A percentile compares a stretch with the other conserved stretches of the same genome.
Conservation (phyloP, 2,888 invertebrate genomes). For the Drosophila birchii region DNA sequence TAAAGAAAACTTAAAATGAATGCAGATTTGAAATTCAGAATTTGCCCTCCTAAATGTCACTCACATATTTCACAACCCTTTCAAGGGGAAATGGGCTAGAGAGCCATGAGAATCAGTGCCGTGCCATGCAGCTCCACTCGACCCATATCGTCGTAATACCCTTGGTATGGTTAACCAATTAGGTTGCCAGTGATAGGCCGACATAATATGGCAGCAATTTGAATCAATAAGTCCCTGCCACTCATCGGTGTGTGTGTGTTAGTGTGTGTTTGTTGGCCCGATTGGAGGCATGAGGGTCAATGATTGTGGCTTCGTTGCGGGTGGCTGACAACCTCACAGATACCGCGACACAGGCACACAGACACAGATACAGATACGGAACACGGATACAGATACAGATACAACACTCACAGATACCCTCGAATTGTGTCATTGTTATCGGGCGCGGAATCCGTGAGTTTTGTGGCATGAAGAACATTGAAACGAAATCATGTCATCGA, state of each 20-base stretch:
- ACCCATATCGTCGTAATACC: slow-evolving; percentile 34
- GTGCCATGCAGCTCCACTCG: slow-evolving; percentile 19
- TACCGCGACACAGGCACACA: slow-evolving; percentile 4
- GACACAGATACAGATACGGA: slow-evolving; percentile 15
- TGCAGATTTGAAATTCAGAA: not conserved
- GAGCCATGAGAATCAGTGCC: slow-evolving; percentile 17
- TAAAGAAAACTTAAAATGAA: not conserved
- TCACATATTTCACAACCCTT: not conserved
- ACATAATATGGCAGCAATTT: slow-evolving; percentile 21
- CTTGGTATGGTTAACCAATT: slow-evolving; percentile 43
- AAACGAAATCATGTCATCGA: slow-evolving; percentile 70
- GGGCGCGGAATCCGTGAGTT: slow-evolving; percentile 52
- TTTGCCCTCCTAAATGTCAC: not conserved
- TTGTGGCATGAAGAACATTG: slow-evolving; percentile 65
- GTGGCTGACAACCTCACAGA: slow-evolving; percentile 36
- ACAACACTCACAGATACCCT: slow-evolving; percentile 29
- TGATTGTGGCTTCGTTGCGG: slow-evolving; percentile 48
- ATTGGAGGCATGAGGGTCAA: slow-evolving; percentile 48
- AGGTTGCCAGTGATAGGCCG: slow-evolving; percentile 30
- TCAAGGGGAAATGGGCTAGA: slow-evolving; percentile 17
- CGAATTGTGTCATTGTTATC: slow-evolving; percentile 64
- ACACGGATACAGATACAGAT: slow-evolving; percentile 14
- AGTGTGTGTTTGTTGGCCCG: slow-evolving; percentile 21
- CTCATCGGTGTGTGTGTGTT: not conserved
- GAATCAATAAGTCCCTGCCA: slow-evolving; percentile 44